Conservation (phyloP, 2,113 vertebrate genomes). For the Carlito syrichta region DNA sequence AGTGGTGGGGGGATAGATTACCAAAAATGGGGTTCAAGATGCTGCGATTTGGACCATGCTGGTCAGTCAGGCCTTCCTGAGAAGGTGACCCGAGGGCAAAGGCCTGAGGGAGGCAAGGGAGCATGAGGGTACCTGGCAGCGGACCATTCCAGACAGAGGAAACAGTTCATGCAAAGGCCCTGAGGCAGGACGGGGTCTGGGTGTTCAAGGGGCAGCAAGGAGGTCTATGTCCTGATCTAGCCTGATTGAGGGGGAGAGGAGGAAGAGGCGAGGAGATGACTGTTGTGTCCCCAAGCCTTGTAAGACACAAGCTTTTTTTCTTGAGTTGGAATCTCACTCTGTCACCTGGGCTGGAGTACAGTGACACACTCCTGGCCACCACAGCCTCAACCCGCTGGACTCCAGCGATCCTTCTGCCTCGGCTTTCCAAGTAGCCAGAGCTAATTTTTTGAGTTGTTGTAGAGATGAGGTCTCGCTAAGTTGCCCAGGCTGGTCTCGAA, state of each 20-base stretch:
- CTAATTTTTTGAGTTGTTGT: too few relatives aligned
- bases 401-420: too few relatives aligned
- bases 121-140: background rate
- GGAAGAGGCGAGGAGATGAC: too few relatives aligned
- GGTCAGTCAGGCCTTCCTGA: background rate
- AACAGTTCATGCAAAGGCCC: background rate
- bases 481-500: too few relatives aligned
- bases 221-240: background rate
- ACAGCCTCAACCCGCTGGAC: too few relatives aligned
- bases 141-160: background rate
- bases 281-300: too few relatives aligned
- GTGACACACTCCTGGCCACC: too few relatives aligned
- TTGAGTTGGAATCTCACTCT: too few relatives aligned
- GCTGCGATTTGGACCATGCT: rapidly evolving
- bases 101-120: background rate
- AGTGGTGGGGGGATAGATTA: background rate
- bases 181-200: background rate
- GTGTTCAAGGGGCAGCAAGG: background rate
- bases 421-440: too few relatives aligned
- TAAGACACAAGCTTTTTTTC: background rate
- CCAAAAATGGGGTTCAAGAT: background rate
- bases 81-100: rapidly evolving
- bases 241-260: too few relatives aligned
- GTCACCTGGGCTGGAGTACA: too few relatives aligned
- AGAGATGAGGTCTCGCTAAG: too few relatives aligned